Base-by-base conservation (phyloP, 2,113 vertebrate species). In the Spilogale gracilis region DNA sequence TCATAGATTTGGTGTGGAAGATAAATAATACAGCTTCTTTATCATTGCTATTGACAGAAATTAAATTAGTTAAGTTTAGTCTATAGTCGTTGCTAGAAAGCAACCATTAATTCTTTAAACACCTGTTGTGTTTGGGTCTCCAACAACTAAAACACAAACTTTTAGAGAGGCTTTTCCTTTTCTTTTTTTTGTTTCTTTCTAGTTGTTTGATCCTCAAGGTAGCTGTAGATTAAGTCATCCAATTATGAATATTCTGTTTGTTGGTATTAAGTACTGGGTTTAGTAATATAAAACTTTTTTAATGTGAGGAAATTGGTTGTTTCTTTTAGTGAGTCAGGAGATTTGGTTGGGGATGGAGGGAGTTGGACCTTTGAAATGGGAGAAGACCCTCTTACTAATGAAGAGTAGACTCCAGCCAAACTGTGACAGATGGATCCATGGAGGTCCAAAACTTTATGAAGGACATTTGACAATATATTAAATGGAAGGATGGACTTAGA, bases 101-200 rank as follows among this genome's bases (percentile, higher is more conserved):
- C 54, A 74, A 10, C 73, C 92, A 73, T 78, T 91, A 95, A 84
- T 95, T 90, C 32, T 73, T 90, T 43, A 6, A 91, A 74, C 5
- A 93, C 7, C 83, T 76, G n/a, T 89, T 95, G 17, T 91, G 6
- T 88, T 95, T 88, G 58, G 30, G 17, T 84, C 87, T 95, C 45
- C 32, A 18, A n/a, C 1, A 87, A 52, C 8, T 93, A 60, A 87
- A 73, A 71, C 69, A 30, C 85, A 81, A 92, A 14, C 56, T 91
- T 94, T 90, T 48, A 56, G 52, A 82, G 86, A 71, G 21, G 9
- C 7, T 73, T 92, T 94, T 58, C 5, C 7, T 18, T 94, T 86
- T 48, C 23, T 95, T 78, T n/a, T 21, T 71, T 78, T 73, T 84
- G 38, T 74, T 63, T 80, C 25, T 90, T 90, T 71, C n/a, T 86